These are phyloP conservation scores for Tinea pellionella DNA, from an alignment of 2,888 invertebrate species.

Conservation along the genomic window DNA sequence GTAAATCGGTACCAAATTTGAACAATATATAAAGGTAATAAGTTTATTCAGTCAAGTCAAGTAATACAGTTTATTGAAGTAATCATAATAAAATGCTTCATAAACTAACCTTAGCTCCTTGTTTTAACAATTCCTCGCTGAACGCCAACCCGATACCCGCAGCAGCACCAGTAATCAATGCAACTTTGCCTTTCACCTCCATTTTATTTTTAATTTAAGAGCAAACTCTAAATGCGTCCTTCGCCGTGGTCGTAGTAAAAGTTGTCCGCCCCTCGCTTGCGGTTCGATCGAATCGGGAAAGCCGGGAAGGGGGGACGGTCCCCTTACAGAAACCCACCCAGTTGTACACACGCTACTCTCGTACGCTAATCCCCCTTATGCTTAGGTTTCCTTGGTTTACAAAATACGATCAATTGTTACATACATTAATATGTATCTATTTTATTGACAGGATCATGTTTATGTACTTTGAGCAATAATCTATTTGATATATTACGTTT, in stretches of 20 bases:
- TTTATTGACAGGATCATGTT: too few species aligned
- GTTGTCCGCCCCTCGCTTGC: neutral
- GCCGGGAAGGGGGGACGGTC: conserved; percentile 19
- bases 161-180: conserved; percentile 78
- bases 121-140: conserved; percentile 76
- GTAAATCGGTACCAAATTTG: too few species aligned
- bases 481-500: too few species aligned
- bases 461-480: too few species aligned
- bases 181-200: conserved; percentile 81
- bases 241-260: neutral
- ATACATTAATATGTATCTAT: too few species aligned
- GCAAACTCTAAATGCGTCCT: neutral
- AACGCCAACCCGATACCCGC: conserved; percentile 80
- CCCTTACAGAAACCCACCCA: conserved; percentile 6
- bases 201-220: conserved; percentile 37
- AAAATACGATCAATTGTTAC: too few species aligned
- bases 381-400: conserved; percentile 35
- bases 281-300: conserved; percentile 48
- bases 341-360: conserved; percentile 57
- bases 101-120: conserved; percentile 77
- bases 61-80: too few species aligned
- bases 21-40: too few species aligned
- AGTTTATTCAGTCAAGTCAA: too few species aligned
- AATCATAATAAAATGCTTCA: neutral
- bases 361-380: too few species aligned